phyloP scores from a whole-genome alignment of 2,113 vertebrate genomes.

The Manacus vitellinus region DNA sequence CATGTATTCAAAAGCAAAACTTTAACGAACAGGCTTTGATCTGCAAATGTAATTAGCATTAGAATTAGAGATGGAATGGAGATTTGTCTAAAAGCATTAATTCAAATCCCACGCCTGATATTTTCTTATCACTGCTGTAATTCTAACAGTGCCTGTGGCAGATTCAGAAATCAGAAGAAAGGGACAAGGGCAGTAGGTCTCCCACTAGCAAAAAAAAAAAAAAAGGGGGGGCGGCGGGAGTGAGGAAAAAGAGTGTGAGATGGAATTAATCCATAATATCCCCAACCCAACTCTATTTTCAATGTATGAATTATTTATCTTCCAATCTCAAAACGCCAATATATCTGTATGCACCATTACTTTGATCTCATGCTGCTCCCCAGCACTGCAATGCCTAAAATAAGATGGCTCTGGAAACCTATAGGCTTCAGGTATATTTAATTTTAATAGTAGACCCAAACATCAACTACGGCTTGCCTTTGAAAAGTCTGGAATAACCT shows the following conservation, averaged over 20 bases:
- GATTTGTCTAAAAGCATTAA: conserved; percentile 82
- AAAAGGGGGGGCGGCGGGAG: not conserved
- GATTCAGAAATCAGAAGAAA: conserved; percentile 67
- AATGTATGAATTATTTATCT: conserved; percentile 64
- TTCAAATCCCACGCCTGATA: conserved; percentile 78
- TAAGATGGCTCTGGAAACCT: not conserved
- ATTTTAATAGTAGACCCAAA: not conserved
- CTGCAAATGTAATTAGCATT: conserved; percentile 81
- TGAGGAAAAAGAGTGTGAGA: not conserved
- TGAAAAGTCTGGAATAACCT: not conserved
- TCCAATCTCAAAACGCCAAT: conserved; percentile 49
- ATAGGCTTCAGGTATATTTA: not conserved
- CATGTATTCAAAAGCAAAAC: conserved; percentile 75
- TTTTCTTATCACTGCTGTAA: conserved; percentile 73
- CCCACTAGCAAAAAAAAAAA: not conserved
- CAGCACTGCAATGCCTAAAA: not conserved
- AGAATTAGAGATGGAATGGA: conserved; percentile 79
- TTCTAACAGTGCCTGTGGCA: conserved; percentile 71
- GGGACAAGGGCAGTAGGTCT: conserved; percentile 50
- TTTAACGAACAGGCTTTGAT: conserved; percentile 76
- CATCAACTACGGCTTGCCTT: not conserved
- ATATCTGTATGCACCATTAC: not conserved
- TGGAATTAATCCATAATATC: conserved; percentile 58
- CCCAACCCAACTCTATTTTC: conserved; percentile 32
- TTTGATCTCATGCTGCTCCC: conserved; percentile 40